These are phyloP conservation scores for Diadegma fenestrale DNA, from an alignment of 2,888 invertebrate genomes.

Conservation along the genomic window DNA sequence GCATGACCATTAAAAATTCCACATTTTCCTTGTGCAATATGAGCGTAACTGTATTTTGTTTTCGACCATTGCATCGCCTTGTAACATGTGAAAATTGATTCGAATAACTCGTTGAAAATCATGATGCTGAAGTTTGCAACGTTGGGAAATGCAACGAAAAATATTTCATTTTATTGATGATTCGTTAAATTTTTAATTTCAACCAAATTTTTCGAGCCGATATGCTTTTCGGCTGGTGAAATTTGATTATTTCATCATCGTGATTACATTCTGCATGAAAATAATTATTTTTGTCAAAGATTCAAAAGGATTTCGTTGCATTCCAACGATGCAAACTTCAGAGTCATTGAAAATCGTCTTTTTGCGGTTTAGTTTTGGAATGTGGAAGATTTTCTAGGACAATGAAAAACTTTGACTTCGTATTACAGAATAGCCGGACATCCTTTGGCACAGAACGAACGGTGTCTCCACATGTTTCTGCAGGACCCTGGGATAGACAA, in stretches of 20 bases:
- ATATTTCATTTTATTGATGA: too few relatives aligned
- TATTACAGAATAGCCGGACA: conserved; percentile 96
- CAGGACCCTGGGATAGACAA: conserved; percentile 99
- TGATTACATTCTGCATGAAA: too few relatives aligned
- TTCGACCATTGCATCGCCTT: neutral
- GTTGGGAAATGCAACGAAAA: too few relatives aligned
- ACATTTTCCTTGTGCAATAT: neutral
- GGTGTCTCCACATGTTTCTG: conserved; percentile 99
- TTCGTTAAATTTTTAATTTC: too few relatives aligned
- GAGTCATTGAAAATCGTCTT: neutral
- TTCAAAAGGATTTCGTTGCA: too few relatives aligned
- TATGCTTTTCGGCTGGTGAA: too few relatives aligned
- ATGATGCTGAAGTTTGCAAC: too few relatives aligned
- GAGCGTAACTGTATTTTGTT: neutral
- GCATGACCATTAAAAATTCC: neutral
- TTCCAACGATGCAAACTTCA: too few relatives aligned
- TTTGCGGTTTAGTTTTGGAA: neutral
- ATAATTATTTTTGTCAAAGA: too few relatives aligned
- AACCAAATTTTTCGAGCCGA: too few relatives aligned
- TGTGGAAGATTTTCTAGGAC: neutral
- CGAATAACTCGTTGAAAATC: neutral
- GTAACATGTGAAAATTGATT: neutral
- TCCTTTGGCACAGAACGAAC: conserved; percentile 99
- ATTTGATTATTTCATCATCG: too few relatives aligned
- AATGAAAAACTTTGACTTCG: neutral